phyloP scores from a whole-genome alignment of 2,797 vertebrate genomes.

The Takifugu ocellatus region DNA sequence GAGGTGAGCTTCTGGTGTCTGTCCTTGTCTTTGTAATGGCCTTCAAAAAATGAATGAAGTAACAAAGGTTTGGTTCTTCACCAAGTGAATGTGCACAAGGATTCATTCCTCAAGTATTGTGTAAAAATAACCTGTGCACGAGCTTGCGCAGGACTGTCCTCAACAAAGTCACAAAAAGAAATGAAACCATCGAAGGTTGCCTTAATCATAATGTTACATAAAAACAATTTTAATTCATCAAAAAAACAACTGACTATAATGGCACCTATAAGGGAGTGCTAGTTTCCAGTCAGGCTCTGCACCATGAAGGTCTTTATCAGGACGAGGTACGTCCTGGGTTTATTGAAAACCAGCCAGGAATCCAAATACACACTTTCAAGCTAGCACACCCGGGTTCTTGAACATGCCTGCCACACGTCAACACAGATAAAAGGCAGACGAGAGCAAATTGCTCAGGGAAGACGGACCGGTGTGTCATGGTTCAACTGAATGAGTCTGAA shows the following conservation, averaged over 20 bases:
- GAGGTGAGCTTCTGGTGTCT: neutral
- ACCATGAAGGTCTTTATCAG: conserved; percentile 49
- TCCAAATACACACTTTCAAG: conserved; percentile 40
- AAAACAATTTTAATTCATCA: neutral
- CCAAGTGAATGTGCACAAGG: too few species aligned
- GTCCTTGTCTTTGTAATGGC: neutral
- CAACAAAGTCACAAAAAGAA: too few species aligned
- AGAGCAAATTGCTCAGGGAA: conserved; percentile 27
- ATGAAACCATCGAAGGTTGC: too few species aligned
- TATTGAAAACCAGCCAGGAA: conserved; percentile 60
- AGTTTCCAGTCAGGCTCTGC: conserved; percentile 49
- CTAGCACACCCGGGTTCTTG: conserved; percentile 21
- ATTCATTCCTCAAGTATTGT: too few species aligned
- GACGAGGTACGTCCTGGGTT: conserved; percentile 38
- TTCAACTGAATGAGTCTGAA: conserved; percentile 33
- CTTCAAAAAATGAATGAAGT: too few species aligned
- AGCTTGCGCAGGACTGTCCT: too few species aligned
- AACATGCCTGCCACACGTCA: conserved; percentile 49
- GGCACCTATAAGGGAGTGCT: conserved; percentile 47
- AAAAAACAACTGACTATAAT: conserved; percentile 8
- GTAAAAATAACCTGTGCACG: too few species aligned
- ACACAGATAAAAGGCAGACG: conserved; percentile 56
- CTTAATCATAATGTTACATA: too few species aligned
- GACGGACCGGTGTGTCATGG: conserved; percentile 27
- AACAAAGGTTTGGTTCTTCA: too few species aligned